Conservation (phyloP, 2,888 invertebrate species). For the Cataglyphis livida region DNA sequence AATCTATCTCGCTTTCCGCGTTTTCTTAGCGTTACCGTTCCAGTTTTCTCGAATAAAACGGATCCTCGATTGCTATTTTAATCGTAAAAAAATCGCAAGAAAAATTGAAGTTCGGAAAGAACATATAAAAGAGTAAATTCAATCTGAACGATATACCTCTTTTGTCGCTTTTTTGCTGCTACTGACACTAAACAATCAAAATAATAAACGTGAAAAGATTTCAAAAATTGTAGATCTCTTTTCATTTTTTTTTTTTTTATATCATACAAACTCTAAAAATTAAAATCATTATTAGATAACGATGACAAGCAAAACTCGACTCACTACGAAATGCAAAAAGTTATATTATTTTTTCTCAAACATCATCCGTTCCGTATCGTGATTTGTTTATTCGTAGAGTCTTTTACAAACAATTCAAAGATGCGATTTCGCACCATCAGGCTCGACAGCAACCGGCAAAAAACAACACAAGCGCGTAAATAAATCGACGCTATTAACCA, state of each 20-base stretch:
- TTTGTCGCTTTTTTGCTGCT: background rate
- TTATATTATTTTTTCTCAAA: conserved; percentile 1
- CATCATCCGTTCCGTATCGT: conserved; percentile 19
- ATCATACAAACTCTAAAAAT: background rate
- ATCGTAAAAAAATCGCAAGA: conserved; percentile 15
- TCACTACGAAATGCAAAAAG: background rate
- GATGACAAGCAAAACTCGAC: conserved; percentile 18
- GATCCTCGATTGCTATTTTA: background rate
- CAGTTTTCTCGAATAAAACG: conserved; percentile 27
- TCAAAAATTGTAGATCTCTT: background rate
- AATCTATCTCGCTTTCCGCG: conserved; percentile 16
- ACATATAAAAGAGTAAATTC: background rate
- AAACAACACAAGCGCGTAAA: conserved; percentile 42
- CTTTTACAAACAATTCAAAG: conserved; percentile 16
- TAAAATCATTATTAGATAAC: conserved; percentile 7
- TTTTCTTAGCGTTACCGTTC: conserved; percentile 32
- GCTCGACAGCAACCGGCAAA: conserved; percentile 9
- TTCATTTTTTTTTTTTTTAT: background rate
- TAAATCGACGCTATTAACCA: conserved; percentile 45
- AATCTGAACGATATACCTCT: background rate
- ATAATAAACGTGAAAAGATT: background rate
- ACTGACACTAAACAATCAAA: background rate
- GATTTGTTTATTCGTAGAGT: conserved; percentile 33
- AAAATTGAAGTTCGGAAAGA: conserved; percentile 14
- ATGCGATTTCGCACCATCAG: conserved; percentile 22